Percentiles rank a stretch among this genome's conserved stretches.
phyloP scores from a whole-genome alignment of 2,113 vertebrate genomes.

The Machaerirhynchus nigripectus region DNA sequence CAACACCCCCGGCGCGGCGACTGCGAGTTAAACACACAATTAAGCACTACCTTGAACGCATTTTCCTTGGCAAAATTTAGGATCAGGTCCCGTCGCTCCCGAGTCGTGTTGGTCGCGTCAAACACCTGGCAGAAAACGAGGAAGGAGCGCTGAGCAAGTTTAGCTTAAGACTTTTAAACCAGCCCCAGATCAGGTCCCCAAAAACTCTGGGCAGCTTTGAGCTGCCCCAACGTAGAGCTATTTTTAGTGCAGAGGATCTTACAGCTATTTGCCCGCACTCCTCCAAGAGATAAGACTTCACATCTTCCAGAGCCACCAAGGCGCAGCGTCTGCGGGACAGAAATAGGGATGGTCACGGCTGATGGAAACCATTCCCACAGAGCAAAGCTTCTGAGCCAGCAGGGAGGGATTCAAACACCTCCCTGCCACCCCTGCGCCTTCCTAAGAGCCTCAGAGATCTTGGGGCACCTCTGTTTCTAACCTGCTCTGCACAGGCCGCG shows the following conservation, averaged over 20 bases:
- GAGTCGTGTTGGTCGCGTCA: constrained; percentile 97
- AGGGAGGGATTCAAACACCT: background rate
- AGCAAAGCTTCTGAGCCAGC: background rate
- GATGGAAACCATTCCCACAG: background rate
- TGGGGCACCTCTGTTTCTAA: rapidly evolving
- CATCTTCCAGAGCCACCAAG: constrained; percentile 89
- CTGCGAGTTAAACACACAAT: background rate
- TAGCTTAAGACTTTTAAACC: background rate
- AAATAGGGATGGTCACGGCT: background rate
- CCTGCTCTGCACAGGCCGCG: background rate
- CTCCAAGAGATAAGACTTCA: constrained; percentile 86
- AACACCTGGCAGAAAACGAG: constrained; percentile 80
- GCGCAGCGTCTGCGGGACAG: constrained; percentile 85
- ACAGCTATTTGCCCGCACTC: constrained; percentile 95
- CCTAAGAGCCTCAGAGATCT: background rate
- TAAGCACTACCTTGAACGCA: constrained; percentile 83
- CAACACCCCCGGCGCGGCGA: rapidly evolving
- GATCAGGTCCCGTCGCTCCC: constrained; percentile 93
- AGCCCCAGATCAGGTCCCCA: background rate
- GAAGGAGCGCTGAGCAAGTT: background rate
- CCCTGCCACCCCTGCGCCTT: background rate
- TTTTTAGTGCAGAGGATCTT: constrained; percentile 40
- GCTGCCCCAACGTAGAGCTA: background rate
- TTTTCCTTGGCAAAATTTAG: constrained; percentile 87
- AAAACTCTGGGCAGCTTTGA: background rate